Conservation (phyloP, 2,888 invertebrate species). For the Tachina lurida region DNA sequence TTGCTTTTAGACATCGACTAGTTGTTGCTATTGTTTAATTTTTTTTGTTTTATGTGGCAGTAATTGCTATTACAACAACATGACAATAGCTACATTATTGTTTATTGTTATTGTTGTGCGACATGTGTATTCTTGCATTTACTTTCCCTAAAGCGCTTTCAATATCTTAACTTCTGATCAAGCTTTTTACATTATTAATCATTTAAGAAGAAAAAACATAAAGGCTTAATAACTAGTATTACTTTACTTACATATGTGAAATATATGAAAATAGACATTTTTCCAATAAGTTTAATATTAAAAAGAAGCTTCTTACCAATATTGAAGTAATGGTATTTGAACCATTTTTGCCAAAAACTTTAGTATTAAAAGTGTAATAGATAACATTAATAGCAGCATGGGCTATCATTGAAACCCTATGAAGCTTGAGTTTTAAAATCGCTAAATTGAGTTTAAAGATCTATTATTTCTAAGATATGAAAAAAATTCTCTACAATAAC, state of each 20-base stretch:
- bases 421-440: too few relatives aligned
- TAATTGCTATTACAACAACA: conserved; percentile 39
- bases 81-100: conserved; percentile 32
- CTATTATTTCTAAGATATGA: too few relatives aligned
- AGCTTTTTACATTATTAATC: background rate
- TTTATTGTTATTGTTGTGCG: conserved; percentile 23
- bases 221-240: background rate
- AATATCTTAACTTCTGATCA: background rate
- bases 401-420: too few relatives aligned
- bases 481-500: too few relatives aligned
- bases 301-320: too few relatives aligned
- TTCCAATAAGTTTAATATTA: too few relatives aligned
- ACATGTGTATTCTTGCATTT: background rate
- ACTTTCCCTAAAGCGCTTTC: background rate
- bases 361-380: too few relatives aligned
- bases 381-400: too few relatives aligned
- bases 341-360: too few relatives aligned
- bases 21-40: conserved; percentile 21
- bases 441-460: too few relatives aligned
- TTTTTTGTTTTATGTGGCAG: background rate
- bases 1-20: conserved; percentile 16
- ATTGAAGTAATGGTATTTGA: too few relatives aligned
- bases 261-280: too few relatives aligned
- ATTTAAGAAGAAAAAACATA: background rate
- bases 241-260: background rate